A percentile compares a stretch with the other conserved stretches of the same genome.
phyloP scores from a whole-genome alignment of 2,797 vertebrate species.

The Gorsachius magnificus region DNA sequence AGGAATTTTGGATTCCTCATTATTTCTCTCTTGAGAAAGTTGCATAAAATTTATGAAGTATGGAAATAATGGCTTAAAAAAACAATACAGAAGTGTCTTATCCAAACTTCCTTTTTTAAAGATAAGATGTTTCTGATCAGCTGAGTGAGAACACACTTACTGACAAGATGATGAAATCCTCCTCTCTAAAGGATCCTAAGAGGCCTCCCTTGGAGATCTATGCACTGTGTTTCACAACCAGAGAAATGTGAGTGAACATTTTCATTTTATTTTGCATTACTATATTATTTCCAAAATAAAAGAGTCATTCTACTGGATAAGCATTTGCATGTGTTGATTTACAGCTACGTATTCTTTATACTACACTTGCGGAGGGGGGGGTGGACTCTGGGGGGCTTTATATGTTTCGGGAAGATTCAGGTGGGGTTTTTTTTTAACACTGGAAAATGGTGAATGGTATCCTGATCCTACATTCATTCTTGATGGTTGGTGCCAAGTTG shows the following conservation, averaged over 20 bases:
- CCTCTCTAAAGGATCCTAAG: background rate
- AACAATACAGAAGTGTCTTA: background rate
- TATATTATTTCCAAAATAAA: background rate
- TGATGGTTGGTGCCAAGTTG: background rate
- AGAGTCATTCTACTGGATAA: background rate
- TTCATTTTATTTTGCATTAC: background rate
- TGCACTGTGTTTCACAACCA: background rate
- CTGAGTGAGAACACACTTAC: background rate
- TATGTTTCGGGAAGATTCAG: background rate
- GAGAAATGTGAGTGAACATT: background rate
- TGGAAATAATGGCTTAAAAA: background rate
- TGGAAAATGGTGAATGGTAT: background rate
- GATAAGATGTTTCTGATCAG: background rate
- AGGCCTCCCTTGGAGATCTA: background rate
- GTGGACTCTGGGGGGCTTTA: background rate
- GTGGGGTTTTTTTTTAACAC: background rate
- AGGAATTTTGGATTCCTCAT: background rate
- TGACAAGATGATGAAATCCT: background rate
- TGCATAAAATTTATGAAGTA: background rate
- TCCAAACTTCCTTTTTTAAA: background rate
- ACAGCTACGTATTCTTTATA: background rate
- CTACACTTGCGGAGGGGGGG: too few relatives aligned
- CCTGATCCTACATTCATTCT: background rate
- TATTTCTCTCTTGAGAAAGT: background rate
- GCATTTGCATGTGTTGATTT: background rate